Conservation (phyloP, 2,888 invertebrate species). For the Mythimna impura region DNA sequence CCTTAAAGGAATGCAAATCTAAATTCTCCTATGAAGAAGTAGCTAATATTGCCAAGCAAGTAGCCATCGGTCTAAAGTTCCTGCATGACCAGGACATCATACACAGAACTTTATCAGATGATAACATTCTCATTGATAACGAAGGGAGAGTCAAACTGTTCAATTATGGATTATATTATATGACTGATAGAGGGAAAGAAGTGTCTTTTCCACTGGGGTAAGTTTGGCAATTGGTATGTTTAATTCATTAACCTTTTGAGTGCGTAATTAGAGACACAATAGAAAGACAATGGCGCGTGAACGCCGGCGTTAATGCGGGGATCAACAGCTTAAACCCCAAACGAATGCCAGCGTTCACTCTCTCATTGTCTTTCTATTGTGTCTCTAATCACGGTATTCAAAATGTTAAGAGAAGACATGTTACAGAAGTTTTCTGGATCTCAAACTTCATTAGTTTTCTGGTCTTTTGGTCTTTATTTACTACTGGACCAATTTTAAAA, state of each 20-base stretch:
- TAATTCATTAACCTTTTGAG: no score
- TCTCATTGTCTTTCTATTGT: no score
- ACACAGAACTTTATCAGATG: conserved; percentile 95
- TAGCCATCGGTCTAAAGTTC: conserved; percentile 93
- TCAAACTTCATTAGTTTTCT: no score
- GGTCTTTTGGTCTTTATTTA: no score
- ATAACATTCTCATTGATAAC: conserved; percentile 95
- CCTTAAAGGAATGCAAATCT: conserved; percentile 90
- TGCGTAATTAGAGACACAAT: no score
- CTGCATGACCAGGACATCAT: conserved; percentile 94
- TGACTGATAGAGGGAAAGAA: conserved; percentile 96
- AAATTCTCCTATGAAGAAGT: conserved; percentile 87
- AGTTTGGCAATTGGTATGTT: conserved; percentile 62
- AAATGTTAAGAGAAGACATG: no score
- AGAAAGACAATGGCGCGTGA: no score
- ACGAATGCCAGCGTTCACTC: no score
- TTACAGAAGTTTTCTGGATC: background rate
- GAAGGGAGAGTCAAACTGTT: conserved; percentile 95
- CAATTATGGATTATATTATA: conserved; percentile 97
- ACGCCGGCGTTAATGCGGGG: no score
- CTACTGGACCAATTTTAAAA: no score
- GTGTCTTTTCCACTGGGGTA: conserved; percentile 97
- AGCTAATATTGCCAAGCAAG: conserved; percentile 93
- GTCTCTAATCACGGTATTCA: no score
- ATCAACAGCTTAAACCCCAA: no score